A percentile compares a stretch with the other conserved stretches of the same genome.
phyloP scores from a whole-genome alignment of 2,888 invertebrate genomes.

The Neuroscelio doddi region DNA sequence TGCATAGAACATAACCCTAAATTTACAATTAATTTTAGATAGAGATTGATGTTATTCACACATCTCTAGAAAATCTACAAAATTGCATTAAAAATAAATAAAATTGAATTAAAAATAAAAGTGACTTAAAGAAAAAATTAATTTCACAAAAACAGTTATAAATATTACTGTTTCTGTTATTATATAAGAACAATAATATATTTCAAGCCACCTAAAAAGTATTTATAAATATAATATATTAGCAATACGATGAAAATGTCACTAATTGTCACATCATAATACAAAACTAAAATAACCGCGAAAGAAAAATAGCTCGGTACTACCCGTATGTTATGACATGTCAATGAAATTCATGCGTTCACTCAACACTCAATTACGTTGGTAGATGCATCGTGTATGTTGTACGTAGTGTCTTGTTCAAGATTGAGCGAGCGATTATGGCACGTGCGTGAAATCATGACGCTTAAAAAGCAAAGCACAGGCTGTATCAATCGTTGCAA shows the following conservation, averaged over 20 bases:
- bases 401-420: slow-evolving; percentile 9
- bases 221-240: too few species aligned
- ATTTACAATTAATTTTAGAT: too few species aligned
- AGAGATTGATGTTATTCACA: too few species aligned
- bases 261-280: background rate
- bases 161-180: too few species aligned
- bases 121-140: too few species aligned
- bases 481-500: slow-evolving; percentile 13
- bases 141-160: too few species aligned
- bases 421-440: slow-evolving; percentile 12
- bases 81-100: too few species aligned
- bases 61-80: too few species aligned
- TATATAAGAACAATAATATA: too few species aligned
- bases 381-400: slow-evolving; percentile 19
- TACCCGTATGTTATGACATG: slow-evolving; percentile 25
- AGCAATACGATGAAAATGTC: slow-evolving; percentile 18
- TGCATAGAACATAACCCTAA: too few species aligned
- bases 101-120: too few species aligned
- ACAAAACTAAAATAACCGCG: slow-evolving; percentile 6
- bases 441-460: slow-evolving; percentile 30
- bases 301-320: slow-evolving; percentile 19
- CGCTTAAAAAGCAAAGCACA: slow-evolving; percentile 22
- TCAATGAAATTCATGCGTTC: slow-evolving; percentile 41
- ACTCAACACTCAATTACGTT: slow-evolving; percentile 34
- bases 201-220: too few species aligned